A percentile compares a stretch with the other conserved stretches of the same genome.
phyloP scores from a whole-genome alignment of 2,797 vertebrate genomes.

The Hypotaenidia philippensis region DNA sequence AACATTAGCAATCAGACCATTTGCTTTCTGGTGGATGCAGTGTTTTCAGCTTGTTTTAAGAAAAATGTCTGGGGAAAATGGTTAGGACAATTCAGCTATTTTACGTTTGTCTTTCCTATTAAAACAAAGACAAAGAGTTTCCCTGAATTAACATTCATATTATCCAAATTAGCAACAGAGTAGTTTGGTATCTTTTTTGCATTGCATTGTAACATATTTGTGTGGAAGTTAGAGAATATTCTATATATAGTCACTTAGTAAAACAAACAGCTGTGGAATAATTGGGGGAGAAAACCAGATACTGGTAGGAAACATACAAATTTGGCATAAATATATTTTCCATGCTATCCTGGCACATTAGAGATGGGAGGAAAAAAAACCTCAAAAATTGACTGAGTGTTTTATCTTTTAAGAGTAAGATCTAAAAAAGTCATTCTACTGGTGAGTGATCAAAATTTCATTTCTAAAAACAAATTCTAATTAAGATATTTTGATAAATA shows the following conservation, averaged over 20 bases:
- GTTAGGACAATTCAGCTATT: conserved; percentile 63
- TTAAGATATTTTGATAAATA: conserved; percentile 30
- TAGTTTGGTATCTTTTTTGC: conserved; percentile 37
- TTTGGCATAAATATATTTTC: conserved; percentile 16
- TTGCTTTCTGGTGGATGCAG: conserved; percentile 16
- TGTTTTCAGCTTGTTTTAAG: conserved; percentile 52
- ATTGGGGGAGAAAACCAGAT: background rate
- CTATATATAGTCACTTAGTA: conserved; percentile 71
- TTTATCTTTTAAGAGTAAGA: conserved; percentile 74
- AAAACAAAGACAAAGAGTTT: conserved; percentile 70
- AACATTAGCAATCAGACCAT: background rate
- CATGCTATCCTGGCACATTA: background rate
- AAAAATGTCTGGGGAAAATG: conserved; percentile 42
- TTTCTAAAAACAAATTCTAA: conserved; percentile 44
- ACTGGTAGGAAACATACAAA: conserved; percentile 41
- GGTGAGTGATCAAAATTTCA: conserved; percentile 56
- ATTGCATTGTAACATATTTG: conserved; percentile 41
- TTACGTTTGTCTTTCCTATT: conserved; percentile 70
- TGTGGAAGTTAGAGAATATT: conserved; percentile 66
- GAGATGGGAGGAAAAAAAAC: conserved; percentile 32
- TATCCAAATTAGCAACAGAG: conserved; percentile 67
- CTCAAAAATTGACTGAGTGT: conserved; percentile 72
- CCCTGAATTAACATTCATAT: conserved; percentile 72
- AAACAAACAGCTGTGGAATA: conserved; percentile 71
- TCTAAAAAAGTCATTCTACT: conserved; percentile 59